Percentiles rank a stretch among this genome's conserved stretches.
Evolutionary conservation across 2,797 vertebrate genomes (phyloP).

Genomic region (Coracias cyanogaster): DNA sequence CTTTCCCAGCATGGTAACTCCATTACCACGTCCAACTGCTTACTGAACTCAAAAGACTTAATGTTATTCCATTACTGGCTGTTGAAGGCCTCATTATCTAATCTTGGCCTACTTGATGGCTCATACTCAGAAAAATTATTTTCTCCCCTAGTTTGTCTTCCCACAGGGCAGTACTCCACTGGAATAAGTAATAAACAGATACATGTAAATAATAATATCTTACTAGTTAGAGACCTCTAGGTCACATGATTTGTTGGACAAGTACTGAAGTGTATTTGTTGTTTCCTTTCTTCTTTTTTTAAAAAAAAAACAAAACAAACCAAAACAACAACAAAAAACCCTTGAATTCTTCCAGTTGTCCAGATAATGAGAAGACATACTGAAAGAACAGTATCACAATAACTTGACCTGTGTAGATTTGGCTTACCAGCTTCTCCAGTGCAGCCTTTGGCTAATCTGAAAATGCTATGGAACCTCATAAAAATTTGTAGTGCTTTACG

Average conservation of each 20-base stretch:
- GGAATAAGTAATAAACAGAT: slow-evolving; percentile 16
- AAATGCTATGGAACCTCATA: not conserved
- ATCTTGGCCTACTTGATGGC: slow-evolving; percentile 53
- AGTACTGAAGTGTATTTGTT: not conserved
- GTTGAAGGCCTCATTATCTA: slow-evolving; percentile 70
- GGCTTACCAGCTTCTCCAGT: not conserved
- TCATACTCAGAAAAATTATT: not conserved
- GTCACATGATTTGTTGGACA: not conserved
- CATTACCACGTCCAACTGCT: slow-evolving; percentile 77
- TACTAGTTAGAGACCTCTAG: not conserved
- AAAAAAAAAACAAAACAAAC: not conserved
- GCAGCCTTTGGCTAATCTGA: slow-evolving; percentile 2
- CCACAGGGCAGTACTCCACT: not conserved
- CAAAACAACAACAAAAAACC: not conserved
- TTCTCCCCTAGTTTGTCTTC: not conserved
- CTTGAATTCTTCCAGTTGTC: not conserved
- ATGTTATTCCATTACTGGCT: slow-evolving; percentile 73
- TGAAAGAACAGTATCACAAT: slow-evolving; percentile 6
- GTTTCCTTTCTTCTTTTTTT: not conserved
- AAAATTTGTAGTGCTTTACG: slow-evolving; percentile 40
- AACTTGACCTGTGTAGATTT: not conserved
- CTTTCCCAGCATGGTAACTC: slow-evolving; percentile 77
- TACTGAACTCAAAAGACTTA: slow-evolving; percentile 76
- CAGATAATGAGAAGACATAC: not conserved
- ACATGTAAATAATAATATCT: slow-evolving; percentile 20